Base-by-base conservation (phyloP, 2,113 vertebrate species). In the Ceuthmochares aereus region DNA sequence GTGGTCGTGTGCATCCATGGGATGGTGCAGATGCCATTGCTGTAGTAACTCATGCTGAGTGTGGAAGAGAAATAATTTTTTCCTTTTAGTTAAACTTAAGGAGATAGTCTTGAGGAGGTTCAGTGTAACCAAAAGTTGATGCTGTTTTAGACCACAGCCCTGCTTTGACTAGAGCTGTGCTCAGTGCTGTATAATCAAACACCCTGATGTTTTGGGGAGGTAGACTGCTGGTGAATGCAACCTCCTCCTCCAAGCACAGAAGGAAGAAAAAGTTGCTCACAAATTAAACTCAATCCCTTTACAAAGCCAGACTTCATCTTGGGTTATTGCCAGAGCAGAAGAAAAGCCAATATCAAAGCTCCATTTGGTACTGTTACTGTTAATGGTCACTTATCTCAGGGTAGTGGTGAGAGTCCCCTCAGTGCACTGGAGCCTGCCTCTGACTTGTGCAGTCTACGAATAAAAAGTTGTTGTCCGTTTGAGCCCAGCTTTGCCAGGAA, bases 1-100 rank as follows among this genome's bases (percentile, higher is more conserved):
- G 58, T 10, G 1, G 0, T 19, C 1, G 12, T 36, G 32, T 6
- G 34, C 29, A 1, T 16, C 10, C 47, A 0, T 3, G 17, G 15
- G 7, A 2, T 27, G 7, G 4, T 2, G 7, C 15, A 18, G 79
- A 2, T 26, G 43, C 34, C 15, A 6, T 36, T 0, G 4, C 47
- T 25, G 37, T 23, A 36, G 30, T 34, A 54, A 47, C 30, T 37
- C 22, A 1, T 9, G 32, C 16, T 32, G 42, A 3, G 13, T 62
- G 7, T 30, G 12, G 42, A 43, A 6, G 9, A 17, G 2, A 47
- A 26, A 11, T 37, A 16, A 40, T 40, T 29, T n/a, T 25, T 80
- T 42, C 16, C 19, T 58, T 73, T 43, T 45, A 47, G 10, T 23
- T 36, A 59, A 58, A 22, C 22, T 55, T 18, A 29, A 32, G 19